These are phyloP conservation scores for Portunus trituberculatus DNA, from an alignment of 1,140 invertebrate species.

Conservation along the genomic window DNA sequence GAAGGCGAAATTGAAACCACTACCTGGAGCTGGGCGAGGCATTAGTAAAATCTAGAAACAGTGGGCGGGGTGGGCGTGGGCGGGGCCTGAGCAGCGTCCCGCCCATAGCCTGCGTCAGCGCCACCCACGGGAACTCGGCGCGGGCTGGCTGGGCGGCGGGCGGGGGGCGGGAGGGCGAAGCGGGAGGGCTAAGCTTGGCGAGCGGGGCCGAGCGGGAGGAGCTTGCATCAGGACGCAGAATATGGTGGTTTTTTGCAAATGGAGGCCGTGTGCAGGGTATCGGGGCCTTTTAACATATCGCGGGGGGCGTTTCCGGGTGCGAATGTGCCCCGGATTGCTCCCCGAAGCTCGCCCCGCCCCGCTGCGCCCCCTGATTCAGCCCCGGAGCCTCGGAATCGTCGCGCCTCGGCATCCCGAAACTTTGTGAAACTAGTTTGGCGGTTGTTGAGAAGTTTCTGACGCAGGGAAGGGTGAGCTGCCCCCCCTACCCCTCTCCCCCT, in stretches of 20 bases:
- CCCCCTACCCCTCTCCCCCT: constrained; percentile 30
- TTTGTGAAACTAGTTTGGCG: constrained; percentile 75
- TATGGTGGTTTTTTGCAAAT: constrained; percentile 76
- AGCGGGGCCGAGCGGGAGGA: not conserved
- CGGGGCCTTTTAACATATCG: not conserved
- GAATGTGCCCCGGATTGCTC: not conserved
- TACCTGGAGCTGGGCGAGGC: constrained; percentile 37
- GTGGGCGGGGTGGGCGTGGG: constrained; percentile 33
- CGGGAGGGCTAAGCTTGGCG: not conserved
- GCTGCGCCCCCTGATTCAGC: not conserved
- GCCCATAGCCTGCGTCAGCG: constrained; percentile 66
- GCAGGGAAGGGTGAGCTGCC: constrained; percentile 54
- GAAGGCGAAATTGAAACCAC: constrained; percentile 65
- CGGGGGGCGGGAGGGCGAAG: constrained; percentile 58
- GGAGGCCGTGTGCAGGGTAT: constrained; percentile 51
- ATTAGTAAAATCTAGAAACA: constrained; percentile 66
- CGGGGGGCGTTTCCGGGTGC: not conserved
- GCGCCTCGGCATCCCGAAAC: constrained; percentile 72
- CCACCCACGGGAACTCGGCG: constrained; percentile 69
- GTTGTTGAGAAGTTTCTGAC: constrained; percentile 75
- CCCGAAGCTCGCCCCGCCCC: constrained; percentile 28
- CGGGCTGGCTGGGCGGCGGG: constrained; percentile 22
- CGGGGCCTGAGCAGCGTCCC: constrained; percentile 28
- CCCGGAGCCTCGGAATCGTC: constrained; percentile 46
- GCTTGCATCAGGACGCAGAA: not conserved